A percentile compares a stretch with the other conserved stretches of the same genome.
These are phyloP conservation scores for Perizoma flavofasciatum DNA, from an alignment of 2,888 invertebrate species.

Conservation along the genomic window DNA sequence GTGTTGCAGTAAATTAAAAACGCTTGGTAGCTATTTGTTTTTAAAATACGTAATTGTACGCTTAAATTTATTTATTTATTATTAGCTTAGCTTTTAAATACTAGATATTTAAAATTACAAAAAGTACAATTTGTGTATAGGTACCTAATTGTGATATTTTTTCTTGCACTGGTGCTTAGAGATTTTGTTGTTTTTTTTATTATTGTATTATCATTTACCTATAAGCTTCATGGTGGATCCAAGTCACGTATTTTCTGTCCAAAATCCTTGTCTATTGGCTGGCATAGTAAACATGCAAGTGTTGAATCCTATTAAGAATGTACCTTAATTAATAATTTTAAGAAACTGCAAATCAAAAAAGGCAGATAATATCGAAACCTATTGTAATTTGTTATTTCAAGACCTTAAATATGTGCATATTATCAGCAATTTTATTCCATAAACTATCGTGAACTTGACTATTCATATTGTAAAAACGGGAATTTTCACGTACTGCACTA, in stretches of 20 bases:
- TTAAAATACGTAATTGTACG: slow-evolving; percentile 25
- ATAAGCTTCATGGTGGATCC: background rate
- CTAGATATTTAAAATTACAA: slow-evolving; percentile 16
- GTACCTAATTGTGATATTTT: slow-evolving; percentile 18
- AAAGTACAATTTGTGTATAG: slow-evolving; percentile 23
- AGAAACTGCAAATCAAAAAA: no score
- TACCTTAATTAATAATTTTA: no score
- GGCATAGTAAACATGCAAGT: no score
- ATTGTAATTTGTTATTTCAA: no score
- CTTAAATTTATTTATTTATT: slow-evolving; percentile 20
- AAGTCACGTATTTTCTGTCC: background rate
- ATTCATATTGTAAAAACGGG: no score
- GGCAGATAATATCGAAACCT: no score
- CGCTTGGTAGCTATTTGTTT: slow-evolving; percentile 20
- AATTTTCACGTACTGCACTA: no score
- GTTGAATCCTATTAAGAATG: no score
- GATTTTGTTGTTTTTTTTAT: slow-evolving; percentile 10
- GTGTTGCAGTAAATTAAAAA: slow-evolving; percentile 10
- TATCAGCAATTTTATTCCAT: no score
- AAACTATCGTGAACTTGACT: no score
- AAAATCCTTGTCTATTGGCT: no score
- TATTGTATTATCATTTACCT: background rate
- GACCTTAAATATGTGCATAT: no score
- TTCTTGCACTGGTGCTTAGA: slow-evolving; percentile 12
- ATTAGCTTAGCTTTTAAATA: slow-evolving; percentile 18